Conservation (phyloP, 2,113 vertebrate genomes). For the Dolichallabes microphthalmus region DNA sequence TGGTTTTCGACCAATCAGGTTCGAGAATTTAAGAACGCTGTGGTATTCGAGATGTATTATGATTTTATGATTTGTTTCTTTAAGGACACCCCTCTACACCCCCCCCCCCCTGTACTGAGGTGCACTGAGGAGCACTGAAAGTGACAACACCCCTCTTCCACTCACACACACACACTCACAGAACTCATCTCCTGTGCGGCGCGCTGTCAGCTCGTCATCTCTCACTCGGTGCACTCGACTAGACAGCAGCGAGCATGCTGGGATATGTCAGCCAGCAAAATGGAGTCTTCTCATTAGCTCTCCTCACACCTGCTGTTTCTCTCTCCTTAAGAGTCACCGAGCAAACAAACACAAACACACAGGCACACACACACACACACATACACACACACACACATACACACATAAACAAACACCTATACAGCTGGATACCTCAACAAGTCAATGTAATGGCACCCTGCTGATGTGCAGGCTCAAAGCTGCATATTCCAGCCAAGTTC, state of each 20-base stretch:
- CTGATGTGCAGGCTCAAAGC: neutral
- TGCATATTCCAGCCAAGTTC: conserved; percentile 9
- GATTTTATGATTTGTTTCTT: neutral
- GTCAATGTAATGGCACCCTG: neutral
- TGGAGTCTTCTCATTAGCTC: conserved; percentile 55
- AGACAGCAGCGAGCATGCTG: conserved; percentile 57
- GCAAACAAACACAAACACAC: conserved; percentile 46
- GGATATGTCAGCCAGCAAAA: conserved; percentile 55
- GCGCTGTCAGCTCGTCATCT: conserved; percentile 58
- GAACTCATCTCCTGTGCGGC: conserved; percentile 51
- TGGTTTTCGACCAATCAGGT: neutral
- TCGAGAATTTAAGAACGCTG: neutral
- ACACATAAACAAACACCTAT: conserved; percentile 12
- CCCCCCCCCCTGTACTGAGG: neutral
- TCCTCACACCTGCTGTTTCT: conserved; percentile 56
- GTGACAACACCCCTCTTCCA: conserved; percentile 47
- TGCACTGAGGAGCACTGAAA: conserved; percentile 50
- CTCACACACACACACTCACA: conserved; percentile 29
- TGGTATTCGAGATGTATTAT: neutral
- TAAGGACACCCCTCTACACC: neutral
- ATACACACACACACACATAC: conserved; percentile 38
- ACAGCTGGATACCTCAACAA: conserved; percentile 6
- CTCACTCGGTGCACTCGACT: conserved; percentile 54
- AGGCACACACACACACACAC: conserved; percentile 40
- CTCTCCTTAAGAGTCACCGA: conserved; percentile 43